Conservation (phyloP, 2,113 vertebrate genomes). For the Narcine bancroftii region DNA sequence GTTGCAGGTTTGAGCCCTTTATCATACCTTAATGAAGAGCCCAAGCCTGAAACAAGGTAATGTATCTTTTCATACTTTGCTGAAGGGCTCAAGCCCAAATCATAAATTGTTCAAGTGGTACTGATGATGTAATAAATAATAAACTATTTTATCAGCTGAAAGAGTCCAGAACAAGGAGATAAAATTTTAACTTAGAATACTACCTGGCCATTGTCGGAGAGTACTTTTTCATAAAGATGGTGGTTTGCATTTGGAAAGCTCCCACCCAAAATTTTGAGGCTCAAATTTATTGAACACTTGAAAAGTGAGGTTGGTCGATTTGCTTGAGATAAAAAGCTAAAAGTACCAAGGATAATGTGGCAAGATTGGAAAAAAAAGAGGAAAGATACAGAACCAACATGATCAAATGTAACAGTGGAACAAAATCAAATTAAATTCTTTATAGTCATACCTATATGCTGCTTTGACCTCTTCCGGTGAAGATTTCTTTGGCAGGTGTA, state of each 20-base stretch:
- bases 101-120: no score
- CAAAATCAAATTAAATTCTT: neutral
- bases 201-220: neutral
- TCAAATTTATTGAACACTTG: neutral
- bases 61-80: no score
- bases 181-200: neutral
- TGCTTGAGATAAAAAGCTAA: neutral
- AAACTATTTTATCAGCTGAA: neutral
- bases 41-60: no score
- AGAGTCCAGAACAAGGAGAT: neutral
- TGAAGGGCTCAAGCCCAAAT: no score
- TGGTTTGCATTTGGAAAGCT: neutral
- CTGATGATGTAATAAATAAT: neutral
- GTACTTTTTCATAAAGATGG: neutral
- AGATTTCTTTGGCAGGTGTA: neutral
- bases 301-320: neutral
- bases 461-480: constrained; percentile 24
- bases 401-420: neutral
- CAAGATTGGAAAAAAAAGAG: neutral
- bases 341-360: neutral
- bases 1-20: no score
- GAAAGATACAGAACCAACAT: neutral
- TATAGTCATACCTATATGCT: constrained; percentile 3
- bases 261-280: neutral
- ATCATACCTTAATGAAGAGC: no score